These are phyloP conservation scores for Corydoras sp. DNA, from an alignment of 2,113 vertebrate species.

Conservation along the genomic window DNA sequence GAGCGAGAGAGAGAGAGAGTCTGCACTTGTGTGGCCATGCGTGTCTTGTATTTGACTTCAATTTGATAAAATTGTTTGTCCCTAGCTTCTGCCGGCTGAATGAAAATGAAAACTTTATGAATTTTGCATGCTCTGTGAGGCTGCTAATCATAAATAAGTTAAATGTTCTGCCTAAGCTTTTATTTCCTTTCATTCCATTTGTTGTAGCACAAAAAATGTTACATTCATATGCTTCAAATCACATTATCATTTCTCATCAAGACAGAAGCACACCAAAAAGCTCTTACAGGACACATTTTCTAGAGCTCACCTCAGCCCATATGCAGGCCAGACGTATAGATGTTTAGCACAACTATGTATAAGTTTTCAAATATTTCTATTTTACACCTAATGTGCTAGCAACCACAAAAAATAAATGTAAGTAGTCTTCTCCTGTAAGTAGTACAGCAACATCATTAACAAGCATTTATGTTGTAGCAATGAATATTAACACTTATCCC, in stretches of 20 bases:
- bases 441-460: too few relatives aligned
- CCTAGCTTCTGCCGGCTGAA: conserved; percentile 45
- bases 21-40: neutral
- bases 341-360: conserved; percentile 29
- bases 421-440: too few relatives aligned
- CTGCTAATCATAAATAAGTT: conserved; percentile 61
- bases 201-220: conserved; percentile 28
- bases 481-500: too few relatives aligned
- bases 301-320: conserved; percentile 33
- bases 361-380: conserved; percentile 19
- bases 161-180: conserved; percentile 37
- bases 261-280: conserved; percentile 28
- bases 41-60: conserved; percentile 38
- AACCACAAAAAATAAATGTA: neutral
- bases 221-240: conserved; percentile 30
- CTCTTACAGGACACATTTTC: conserved; percentile 40
- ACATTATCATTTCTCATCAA: conserved; percentile 25
- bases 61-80: conserved; percentile 44
- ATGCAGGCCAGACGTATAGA: conserved; percentile 24
- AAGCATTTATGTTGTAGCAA: too few relatives aligned
- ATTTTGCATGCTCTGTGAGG: conserved; percentile 45
- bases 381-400: conserved; percentile 23
- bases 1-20: too few relatives aligned
- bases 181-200: conserved; percentile 41
- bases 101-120: conserved; percentile 59